phyloP scores from a whole-genome alignment of 1,140 invertebrate species.

The Drosophila ohnishii region DNA sequence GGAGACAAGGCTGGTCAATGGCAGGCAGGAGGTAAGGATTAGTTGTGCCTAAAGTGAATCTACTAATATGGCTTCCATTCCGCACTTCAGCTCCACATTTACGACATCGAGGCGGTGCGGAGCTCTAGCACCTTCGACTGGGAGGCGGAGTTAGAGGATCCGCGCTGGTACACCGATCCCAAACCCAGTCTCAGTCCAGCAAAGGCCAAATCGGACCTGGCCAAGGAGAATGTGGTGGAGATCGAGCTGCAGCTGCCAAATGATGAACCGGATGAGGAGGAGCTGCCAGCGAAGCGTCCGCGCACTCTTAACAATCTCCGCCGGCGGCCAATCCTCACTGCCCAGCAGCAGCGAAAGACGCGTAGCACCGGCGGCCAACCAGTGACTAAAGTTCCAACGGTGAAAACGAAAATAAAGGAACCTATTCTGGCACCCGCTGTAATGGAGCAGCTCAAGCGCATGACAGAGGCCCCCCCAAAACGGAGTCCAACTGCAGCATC shows the following conservation, averaged over 20 bases:
- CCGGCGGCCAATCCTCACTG: slow-evolving; percentile 36
- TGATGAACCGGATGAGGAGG: neutral
- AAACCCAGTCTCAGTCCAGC: neutral
- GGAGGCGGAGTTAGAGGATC: slow-evolving; percentile 70
- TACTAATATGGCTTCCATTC: neutral
- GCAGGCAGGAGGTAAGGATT: slow-evolving; percentile 51
- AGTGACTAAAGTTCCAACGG: neutral
- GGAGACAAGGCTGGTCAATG: slow-evolving; percentile 40
- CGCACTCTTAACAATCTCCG: slow-evolving; percentile 15
- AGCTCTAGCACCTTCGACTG: slow-evolving; percentile 45
- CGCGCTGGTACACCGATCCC: slow-evolving; percentile 67
- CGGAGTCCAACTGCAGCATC: neutral
- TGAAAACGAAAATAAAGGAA: slow-evolving; percentile 33
- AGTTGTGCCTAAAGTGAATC: too few relatives aligned
- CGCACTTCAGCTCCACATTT: slow-evolving; percentile 48
- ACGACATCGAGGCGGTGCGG: slow-evolving; percentile 53
- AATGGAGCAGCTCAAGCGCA: slow-evolving; percentile 27
- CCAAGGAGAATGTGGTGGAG: slow-evolving; percentile 52
- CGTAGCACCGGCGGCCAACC: neutral
- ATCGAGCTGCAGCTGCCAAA: slow-evolving; percentile 10
- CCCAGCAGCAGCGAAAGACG: slow-evolving; percentile 43
- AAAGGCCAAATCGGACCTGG: slow-evolving; percentile 30
- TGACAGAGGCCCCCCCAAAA: neutral
- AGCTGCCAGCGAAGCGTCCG: neutral
- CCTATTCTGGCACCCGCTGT: slow-evolving; percentile 29